Percentiles rank a stretch among this genome's conserved stretches.
Conservation (phyloP, 2,797 vertebrate genomes). For the Glossophaga mutica region DNA sequence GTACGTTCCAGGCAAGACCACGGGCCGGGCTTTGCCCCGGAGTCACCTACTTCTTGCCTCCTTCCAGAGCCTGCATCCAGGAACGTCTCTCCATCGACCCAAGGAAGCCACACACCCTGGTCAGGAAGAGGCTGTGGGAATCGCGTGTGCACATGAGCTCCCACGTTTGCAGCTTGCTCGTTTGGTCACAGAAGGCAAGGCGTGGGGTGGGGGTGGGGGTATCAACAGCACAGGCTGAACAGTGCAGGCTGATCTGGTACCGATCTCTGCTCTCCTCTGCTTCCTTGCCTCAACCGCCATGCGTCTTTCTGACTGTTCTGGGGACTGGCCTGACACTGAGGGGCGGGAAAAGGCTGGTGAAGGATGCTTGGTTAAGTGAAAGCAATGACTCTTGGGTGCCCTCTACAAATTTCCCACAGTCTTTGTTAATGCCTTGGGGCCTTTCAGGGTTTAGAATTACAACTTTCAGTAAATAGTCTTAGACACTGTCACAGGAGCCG, state of each 20-base stretch:
- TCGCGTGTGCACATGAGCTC: background rate
- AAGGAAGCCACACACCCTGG: background rate
- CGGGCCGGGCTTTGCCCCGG: background rate
- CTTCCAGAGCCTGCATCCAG: background rate
- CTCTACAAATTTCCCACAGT: constrained; percentile 58
- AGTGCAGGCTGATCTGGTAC: background rate
- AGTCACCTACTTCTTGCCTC: background rate
- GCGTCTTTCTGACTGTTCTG: constrained; percentile 60
- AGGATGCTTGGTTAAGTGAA: constrained; percentile 45
- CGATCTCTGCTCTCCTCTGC: background rate
- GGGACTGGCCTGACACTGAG: constrained; percentile 54
- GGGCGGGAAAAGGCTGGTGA: constrained; percentile 56
- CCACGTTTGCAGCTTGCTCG: background rate
- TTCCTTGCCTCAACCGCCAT: background rate
- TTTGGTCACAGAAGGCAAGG: background rate
- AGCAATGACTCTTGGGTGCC: constrained; percentile 44
- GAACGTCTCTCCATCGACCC: background rate
- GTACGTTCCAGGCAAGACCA: background rate
- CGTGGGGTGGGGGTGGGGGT: no score
- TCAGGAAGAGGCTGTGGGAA: background rate
- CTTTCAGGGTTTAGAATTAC: constrained; percentile 46
- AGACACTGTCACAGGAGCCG: background rate
- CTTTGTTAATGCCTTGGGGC: constrained; percentile 52
- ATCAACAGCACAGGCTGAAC: background rate
- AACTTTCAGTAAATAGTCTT: constrained; percentile 36